Percentiles rank a stretch among this genome's conserved stretches.
Conservation (phyloP, 1,140 invertebrate species). For the Tetragnatha versicolor region DNA sequence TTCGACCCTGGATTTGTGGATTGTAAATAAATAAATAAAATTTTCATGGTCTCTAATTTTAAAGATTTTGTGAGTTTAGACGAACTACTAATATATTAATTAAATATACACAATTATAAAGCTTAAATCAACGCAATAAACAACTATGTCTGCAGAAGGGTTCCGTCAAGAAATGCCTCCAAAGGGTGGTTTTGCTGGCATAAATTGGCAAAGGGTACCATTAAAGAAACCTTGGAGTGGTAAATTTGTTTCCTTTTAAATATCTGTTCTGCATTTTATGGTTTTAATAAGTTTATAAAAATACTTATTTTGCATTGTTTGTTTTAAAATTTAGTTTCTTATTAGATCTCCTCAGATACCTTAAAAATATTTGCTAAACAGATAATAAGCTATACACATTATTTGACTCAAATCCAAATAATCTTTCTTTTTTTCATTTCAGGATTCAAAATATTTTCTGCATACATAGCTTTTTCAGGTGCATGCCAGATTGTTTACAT, state of each 20-base stretch:
- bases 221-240: conserved; percentile 71
- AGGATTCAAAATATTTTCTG: conserved; percentile 71
- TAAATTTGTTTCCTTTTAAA: conserved; percentile 30
- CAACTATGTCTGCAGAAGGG: conserved; percentile 20
- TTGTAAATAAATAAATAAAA: no score
- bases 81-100: no score
- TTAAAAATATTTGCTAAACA: background rate
- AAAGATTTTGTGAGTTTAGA: no score
- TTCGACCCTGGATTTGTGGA: background rate
- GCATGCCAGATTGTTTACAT: conserved; percentile 70
- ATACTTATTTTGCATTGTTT: no score
- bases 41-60: no score
- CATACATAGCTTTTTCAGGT: conserved; percentile 70
- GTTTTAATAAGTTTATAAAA: background rate
- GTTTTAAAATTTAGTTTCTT: no score
- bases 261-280: background rate
- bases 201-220: conserved; percentile 75
- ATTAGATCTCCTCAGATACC: no score
- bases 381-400: background rate
- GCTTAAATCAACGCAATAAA: no score
- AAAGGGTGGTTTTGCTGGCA: conserved; percentile 78
- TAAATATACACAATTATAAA: no score
- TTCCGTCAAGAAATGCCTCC: conserved; percentile 83
- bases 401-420: no score
- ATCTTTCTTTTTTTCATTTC: conserved; percentile 37